Conservation (phyloP, 2,888 invertebrate species). For the Anodontia alba region DNA sequence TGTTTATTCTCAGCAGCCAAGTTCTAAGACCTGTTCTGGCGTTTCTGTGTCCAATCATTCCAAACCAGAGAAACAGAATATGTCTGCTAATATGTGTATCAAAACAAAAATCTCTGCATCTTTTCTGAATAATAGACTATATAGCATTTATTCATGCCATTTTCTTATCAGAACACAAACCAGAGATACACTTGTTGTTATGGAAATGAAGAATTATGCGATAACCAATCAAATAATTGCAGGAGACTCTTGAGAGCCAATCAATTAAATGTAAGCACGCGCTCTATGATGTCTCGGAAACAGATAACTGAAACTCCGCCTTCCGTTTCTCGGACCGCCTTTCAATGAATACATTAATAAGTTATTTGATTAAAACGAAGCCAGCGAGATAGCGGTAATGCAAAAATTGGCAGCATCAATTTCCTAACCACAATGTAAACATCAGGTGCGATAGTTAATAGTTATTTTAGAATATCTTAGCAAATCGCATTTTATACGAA, state of each 20-base stretch:
- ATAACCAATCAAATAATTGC: constrained; percentile 60
- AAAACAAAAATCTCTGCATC: constrained; percentile 61
- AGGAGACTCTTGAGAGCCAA: constrained; percentile 33
- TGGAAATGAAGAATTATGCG: constrained; percentile 43
- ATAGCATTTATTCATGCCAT: constrained; percentile 28
- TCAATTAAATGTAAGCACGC: constrained; percentile 39
- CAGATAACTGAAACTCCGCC: constrained; percentile 21
- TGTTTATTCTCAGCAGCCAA: constrained; percentile 63
- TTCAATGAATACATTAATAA: not conserved
- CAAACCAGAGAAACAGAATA: constrained; percentile 53
- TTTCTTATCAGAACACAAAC: constrained; percentile 49
- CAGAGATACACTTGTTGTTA: constrained; percentile 48
- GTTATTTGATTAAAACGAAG: constrained; percentile 7
- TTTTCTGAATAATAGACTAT: constrained; percentile 62
- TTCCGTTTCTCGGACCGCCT: constrained; percentile 14
- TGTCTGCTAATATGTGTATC: constrained; percentile 60
- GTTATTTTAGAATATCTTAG: no score
- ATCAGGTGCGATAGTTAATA: not conserved
- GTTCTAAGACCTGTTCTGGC: constrained; percentile 26
- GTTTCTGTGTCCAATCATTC: constrained; percentile 62
- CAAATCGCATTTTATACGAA: no score
- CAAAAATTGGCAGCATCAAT: constrained; percentile 20
- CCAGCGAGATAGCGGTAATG: constrained; percentile 3
- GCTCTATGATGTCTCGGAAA: constrained; percentile 6
- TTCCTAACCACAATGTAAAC: not conserved